Percentiles rank a stretch among this genome's conserved stretches.
Evolutionary conservation across 2,113 vertebrate species (phyloP).

Genomic region (Ceratotherium simum): DNA sequence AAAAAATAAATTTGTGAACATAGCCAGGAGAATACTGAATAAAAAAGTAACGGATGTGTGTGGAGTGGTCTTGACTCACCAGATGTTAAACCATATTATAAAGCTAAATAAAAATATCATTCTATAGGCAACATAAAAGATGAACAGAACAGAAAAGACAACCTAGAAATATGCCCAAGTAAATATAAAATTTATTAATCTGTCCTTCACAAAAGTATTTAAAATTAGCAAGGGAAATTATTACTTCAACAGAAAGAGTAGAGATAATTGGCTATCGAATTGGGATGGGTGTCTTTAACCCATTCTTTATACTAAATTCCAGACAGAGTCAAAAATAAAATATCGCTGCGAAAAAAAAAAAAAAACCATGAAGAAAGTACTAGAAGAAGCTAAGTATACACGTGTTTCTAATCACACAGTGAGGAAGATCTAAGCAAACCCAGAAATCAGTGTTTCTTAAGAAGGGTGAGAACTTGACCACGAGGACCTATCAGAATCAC

Average conservation of each 20-base stretch:
- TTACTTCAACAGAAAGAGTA: neutral
- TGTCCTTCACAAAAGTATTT: neutral
- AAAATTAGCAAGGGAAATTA: neutral
- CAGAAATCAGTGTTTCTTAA: neutral
- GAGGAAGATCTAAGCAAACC: neutral
- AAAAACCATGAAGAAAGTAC: neutral
- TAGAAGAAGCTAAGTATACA: neutral
- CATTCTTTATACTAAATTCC: neutral
- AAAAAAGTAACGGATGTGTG: neutral
- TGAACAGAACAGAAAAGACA: neutral
- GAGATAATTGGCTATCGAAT: neutral
- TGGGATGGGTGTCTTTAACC: neutral
- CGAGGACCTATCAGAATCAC: neutral
- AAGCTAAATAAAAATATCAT: neutral
- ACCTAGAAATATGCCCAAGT: neutral
- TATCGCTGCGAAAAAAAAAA: neutral
- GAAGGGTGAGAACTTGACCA: neutral
- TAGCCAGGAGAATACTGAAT: neutral
- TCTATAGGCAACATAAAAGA: neutral
- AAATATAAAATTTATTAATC: neutral
- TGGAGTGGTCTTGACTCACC: neutral
- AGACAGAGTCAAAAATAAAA: neutral
- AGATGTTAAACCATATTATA: neutral
- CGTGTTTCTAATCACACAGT: neutral
- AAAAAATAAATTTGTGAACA: neutral